These are phyloP conservation scores for Papilio machaon DNA, from an alignment of 1,140 invertebrate genomes.

Conservation along the genomic window DNA sequence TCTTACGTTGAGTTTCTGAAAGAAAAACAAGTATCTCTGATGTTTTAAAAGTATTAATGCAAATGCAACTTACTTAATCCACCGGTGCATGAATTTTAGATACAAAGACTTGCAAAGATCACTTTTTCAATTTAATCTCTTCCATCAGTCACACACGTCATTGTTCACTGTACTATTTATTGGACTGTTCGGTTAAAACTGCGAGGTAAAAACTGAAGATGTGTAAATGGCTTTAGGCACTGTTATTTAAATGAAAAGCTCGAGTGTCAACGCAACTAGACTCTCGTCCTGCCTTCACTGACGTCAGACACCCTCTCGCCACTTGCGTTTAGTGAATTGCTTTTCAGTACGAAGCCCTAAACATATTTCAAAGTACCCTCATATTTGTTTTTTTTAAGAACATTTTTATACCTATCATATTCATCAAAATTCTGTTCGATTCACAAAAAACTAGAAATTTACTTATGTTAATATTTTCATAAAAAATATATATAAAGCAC, in stretches of 20 bases:
- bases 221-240: not conserved
- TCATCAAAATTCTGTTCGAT: not conserved
- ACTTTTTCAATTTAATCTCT: no score
- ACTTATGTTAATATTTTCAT: not conserved
- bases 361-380: not conserved
- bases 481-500: not conserved
- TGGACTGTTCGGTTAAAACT: no score
- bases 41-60: no score
- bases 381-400: not conserved
- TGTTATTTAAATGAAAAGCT: not conserved
- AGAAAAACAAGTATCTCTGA: no score
- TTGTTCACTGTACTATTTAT: no score
- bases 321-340: not conserved
- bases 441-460: no score
- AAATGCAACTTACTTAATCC: no score
- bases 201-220: no score
- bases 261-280: not conserved
- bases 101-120: no score
- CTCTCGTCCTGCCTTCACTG: not conserved
- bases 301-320: not conserved
- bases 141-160: not conserved
- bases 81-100: no score
- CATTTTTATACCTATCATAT: not conserved
- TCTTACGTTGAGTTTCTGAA: no score
- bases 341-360: not conserved